These are phyloP conservation scores for Hirtodrosophila alboralis DNA, from an alignment of 2,888 invertebrate species.

Conservation along the genomic window DNA sequence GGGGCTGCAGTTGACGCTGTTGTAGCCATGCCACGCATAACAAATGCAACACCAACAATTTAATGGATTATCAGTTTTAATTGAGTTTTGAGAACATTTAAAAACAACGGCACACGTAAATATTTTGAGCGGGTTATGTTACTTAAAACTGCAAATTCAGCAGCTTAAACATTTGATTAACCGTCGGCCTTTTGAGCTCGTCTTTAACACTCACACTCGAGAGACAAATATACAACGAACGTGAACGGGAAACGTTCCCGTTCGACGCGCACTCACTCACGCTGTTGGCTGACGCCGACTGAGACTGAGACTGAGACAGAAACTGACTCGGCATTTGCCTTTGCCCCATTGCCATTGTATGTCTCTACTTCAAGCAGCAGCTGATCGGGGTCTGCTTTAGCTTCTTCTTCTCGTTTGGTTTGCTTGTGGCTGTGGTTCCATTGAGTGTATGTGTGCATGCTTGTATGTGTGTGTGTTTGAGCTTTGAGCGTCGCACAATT, in stretches of 20 bases:
- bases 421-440: conserved; percentile 49
- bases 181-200: conserved; percentile 49
- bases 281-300: conserved; percentile 76
- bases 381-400: conserved; percentile 45
- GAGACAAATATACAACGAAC: conserved; percentile 29
- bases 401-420: conserved; percentile 20
- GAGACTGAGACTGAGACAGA: conserved; percentile 67
- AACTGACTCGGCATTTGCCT: conserved; percentile 42
- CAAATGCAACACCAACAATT: conserved; percentile 14
- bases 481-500: conserved; percentile 53
- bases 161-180: conserved; percentile 15
- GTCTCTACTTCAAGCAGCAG: conserved; percentile 42
- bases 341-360: conserved; percentile 29
- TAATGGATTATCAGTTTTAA: conserved; percentile 1
- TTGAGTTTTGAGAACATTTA: too few species aligned
- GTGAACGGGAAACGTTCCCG: conserved; percentile 63
- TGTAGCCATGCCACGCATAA: conserved; percentile 66
- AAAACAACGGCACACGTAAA: too few species aligned
- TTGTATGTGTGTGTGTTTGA: conserved; percentile 23
- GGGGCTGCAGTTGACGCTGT: conserved; percentile 62
- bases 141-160: conserved; percentile 9
- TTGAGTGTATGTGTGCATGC: conserved; percentile 20
- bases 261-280: conserved; percentile 78
- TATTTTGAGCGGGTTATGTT: conserved; percentile 3
- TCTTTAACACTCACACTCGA: conserved; percentile 40